These are phyloP conservation scores for Apogon talboti DNA, from an alignment of 2,797 vertebrate genomes.

Conservation along the genomic window DNA sequence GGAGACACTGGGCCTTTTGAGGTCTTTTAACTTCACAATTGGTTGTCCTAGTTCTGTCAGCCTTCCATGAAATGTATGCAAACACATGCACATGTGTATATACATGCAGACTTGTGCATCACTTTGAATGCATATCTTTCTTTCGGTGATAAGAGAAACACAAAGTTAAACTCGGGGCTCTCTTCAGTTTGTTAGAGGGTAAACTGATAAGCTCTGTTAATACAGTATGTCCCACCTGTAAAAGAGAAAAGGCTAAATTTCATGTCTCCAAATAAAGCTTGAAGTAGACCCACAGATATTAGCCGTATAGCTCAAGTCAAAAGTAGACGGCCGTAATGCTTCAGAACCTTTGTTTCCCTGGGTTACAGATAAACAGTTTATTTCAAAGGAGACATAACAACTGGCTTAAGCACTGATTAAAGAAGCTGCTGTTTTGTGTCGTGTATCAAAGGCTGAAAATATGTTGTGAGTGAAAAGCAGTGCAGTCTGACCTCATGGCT, in stretches of 20 bases:
- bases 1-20: conserved; percentile 66
- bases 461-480: conserved; percentile 31
- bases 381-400: conserved; percentile 18
- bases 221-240: too few species aligned
- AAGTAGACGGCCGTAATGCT: conserved; percentile 1
- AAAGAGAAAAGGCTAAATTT: not conserved
- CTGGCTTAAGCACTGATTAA: conserved; percentile 38
- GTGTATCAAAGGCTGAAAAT: conserved; percentile 38
- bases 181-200: conserved; percentile 19
- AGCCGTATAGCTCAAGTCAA: not conserved
- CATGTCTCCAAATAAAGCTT: not conserved
- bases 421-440: conserved; percentile 26
- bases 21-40: conserved; percentile 75
- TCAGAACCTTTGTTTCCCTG: not conserved
- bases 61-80: conserved; percentile 35
- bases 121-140: conserved; percentile 34
- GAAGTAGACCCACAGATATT: not conserved
- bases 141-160: conserved; percentile 28
- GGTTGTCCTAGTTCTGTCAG: conserved; percentile 78
- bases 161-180: not conserved
- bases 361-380: conserved; percentile 2
- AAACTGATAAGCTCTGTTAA: conserved; percentile 9
- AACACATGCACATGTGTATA: conserved; percentile 28
- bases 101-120: conserved; percentile 10
- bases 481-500: conserved; percentile 25